These are phyloP conservation scores for Rhagologus leucostigma DNA, from an alignment of 2,113 vertebrate species.

Conservation along the genomic window DNA sequence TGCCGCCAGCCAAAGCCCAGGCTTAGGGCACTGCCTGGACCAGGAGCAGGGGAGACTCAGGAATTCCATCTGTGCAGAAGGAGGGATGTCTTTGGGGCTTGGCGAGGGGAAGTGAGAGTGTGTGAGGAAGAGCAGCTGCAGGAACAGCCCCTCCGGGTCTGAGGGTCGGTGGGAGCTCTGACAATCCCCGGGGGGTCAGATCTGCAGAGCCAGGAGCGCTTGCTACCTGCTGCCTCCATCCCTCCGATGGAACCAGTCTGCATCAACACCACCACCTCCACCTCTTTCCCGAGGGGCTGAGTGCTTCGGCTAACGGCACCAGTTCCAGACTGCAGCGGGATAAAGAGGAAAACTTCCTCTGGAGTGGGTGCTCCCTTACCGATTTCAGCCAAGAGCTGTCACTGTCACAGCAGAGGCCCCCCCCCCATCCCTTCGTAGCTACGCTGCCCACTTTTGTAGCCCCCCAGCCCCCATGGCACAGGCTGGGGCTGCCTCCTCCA, in stretches of 20 bases:
- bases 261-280: not conserved
- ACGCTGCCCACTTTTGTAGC: not conserved
- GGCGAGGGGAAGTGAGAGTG: fast-evolving
- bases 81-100: not conserved
- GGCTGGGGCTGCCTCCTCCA: not conserved
- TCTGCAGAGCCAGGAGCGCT: not conserved
- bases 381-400: not conserved
- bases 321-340: not conserved
- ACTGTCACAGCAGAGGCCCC: not conserved
- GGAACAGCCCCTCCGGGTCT: not conserved
- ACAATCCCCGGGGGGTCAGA: not conserved
- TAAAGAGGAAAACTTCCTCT: not conserved
- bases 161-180: not conserved
- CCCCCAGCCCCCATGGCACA: not conserved
- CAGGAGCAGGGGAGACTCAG: not conserved
- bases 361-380: not conserved
- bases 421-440: not conserved
- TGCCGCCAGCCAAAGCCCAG: not conserved
- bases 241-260: not conserved
- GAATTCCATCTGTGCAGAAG: not conserved
- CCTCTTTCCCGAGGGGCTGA: not conserved
- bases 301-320: fast-evolving
- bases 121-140: not conserved
- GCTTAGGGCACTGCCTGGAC: not conserved
- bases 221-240: not conserved